Percentiles rank a stretch among this genome's conserved stretches.
Conservation (phyloP, 2,113 vertebrate species). For the Kryptolebias marmoratus region DNA sequence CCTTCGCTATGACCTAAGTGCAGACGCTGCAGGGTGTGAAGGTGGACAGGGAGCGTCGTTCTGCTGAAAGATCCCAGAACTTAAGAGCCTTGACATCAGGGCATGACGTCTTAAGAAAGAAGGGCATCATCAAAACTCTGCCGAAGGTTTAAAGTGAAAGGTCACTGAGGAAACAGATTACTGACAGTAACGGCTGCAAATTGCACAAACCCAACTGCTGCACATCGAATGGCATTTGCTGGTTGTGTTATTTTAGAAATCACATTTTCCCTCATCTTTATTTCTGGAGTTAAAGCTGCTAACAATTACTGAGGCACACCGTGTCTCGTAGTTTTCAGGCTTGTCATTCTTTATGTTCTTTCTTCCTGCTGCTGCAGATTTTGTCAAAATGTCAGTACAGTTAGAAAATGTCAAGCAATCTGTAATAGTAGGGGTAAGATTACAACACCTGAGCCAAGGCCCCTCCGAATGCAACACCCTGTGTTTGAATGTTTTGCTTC, state of each 20-base stretch:
- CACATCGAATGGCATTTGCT: too few relatives aligned
- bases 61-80: constrained; percentile 1
- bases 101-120: background rate
- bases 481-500: background rate
- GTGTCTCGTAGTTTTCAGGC: background rate
- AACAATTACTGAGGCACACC: background rate
- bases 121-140: constrained; percentile 14
- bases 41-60: constrained; percentile 1
- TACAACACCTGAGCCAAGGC: background rate
- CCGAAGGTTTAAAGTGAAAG: constrained; percentile 7
- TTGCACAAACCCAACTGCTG: background rate
- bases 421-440: background rate
- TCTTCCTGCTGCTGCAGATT: background rate
- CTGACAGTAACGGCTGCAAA: background rate
- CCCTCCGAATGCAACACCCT: background rate
- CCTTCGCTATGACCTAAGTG: constrained; percentile 11
- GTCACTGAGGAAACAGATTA: constrained; percentile 5
- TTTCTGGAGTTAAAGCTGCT: background rate
- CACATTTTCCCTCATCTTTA: constrained; percentile 15
- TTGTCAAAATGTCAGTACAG: constrained; percentile 14
- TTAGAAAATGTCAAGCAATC: constrained; percentile 13
- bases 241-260: background rate
- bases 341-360: background rate
- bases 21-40: constrained; percentile 1
- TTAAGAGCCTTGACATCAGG: constrained; percentile 22